Base-by-base conservation (phyloP, 2,113 vertebrate species). In the Brachypteracias leptosomus region DNA sequence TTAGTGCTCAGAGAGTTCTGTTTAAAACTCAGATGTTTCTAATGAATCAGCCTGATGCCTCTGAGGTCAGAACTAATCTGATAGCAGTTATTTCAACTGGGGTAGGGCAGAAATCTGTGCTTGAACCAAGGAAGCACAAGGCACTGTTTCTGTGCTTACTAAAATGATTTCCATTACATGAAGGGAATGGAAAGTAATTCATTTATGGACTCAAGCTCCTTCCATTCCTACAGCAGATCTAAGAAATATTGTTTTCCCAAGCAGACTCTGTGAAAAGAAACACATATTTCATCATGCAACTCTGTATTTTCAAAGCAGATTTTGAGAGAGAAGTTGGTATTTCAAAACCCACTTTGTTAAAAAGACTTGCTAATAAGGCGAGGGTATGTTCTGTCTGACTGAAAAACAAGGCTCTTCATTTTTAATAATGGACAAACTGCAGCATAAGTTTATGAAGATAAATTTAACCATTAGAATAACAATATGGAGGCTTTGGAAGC, bases 281-380 rank as follows among this genome's bases (percentile, higher is more conserved):
- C 13, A 70, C 9, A 19, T 7, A 57, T 81, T 81, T 92, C 40
- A 63, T 68, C 47, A n/a, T 63, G 17, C 7, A n/a, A 52, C 24
- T 86, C 76, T 85, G 29, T n/a, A 12, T 75, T 97, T 93, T 95
- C 76, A 89, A 92, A 91, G 58, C 25, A 88, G 58, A 72, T 61
- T 95, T 91, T 80, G 18, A 66, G 54, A 49, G 46, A 65, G 9
- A 85, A 65, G 40, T 61, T 72, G n/a, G 13, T 95, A 54, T 91
- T 95, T 94, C 61, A 78, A 85, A 95, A 72, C 52, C 25, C 8
- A 3, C 28, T 94, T 94, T 92, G 55, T 83, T 62, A 80, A 86
- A 94, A 93, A 77, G 59, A 63, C 42, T 84, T 77, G 42, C 55
- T 93, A 92, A 86, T 74, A 77, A 94, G 67, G 63, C 4, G 1